Base-by-base conservation (phyloP, 1,140 invertebrate species). In the Heliconius melpomene region DNA sequence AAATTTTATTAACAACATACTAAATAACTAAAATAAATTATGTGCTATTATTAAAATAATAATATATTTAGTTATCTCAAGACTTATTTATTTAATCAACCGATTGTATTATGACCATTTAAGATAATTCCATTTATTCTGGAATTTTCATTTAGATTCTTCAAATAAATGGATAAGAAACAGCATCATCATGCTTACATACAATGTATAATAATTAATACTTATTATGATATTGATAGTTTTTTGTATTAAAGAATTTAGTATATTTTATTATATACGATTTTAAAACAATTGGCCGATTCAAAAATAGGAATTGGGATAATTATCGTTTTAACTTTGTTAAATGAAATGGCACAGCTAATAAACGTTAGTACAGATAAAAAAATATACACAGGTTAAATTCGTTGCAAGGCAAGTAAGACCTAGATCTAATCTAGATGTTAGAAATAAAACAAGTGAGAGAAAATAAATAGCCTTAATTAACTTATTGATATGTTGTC, bases 401-500 rank as follows among this genome's bases (percentile, higher is more conserved):
- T 79, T 79, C 78, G 78, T 78, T 79, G 57, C 38, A 60, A 79
- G 78, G 78, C 78, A 74, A 79, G 78, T 70, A 75, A 52, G 18
- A 77, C 40, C 38, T 78, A 46, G 23, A 77, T 70, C 36, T 70
- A 71, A 57, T 54, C 16, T 72, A 72, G 6, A 71, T 32, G 52
- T 52, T 29, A 16, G 26, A 54, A 72, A 20, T 78, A 52, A 72
- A 72, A 77, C 26, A 52, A 52, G 6, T 52, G 29, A 78, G 20
- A 78, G 72, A 82, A 75, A 78, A 79, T 70, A 50, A 82, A 75
- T 82, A 76, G 13, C 46, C 50, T 72, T 82, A 70, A 75, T 32
- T 57, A 80, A 75, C 76, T 78, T 72, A 50, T 83, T 83, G 84
- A 85, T 85, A 85, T 85, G 84, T 85, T 66, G 71, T 46, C 74